Evolutionary conservation across 2,797 vertebrate genomes (phyloP).

Genomic region (Helicolenus hilgendorfi): DNA sequence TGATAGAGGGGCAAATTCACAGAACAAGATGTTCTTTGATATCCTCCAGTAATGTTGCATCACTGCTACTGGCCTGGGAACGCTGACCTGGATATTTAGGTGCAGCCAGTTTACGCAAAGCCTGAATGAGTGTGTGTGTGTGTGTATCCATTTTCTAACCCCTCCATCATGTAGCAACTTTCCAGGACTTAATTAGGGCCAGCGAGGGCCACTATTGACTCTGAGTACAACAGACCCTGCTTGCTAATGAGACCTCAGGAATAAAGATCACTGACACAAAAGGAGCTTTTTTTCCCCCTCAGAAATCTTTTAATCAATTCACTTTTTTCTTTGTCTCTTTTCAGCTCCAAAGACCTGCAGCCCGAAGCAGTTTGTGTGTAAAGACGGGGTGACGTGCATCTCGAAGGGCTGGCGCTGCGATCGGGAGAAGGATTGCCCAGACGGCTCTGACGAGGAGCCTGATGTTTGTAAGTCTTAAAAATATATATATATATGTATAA

Average conservation of each 20-base stretch:
- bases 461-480: slow-evolving; percentile 94
- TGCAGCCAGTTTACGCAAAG: slow-evolving; percentile 55
- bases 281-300: slow-evolving; percentile 20
- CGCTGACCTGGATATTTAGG: slow-evolving; percentile 79
- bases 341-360: slow-evolving; percentile 97
- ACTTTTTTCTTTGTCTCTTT: slow-evolving; percentile 54
- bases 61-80: slow-evolving; percentile 69
- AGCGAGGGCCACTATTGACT: slow-evolving; percentile 66
- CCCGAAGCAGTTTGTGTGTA: slow-evolving; percentile 98
- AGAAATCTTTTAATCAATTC: slow-evolving; percentile 48
- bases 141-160: slow-evolving; percentile 18
- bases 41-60: slow-evolving; percentile 74
- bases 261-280: slow-evolving; percentile 63
- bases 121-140: slow-evolving; percentile 13
- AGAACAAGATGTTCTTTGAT: slow-evolving; percentile 85
- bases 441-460: slow-evolving; percentile 96
- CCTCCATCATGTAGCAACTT: slow-evolving; percentile 33
- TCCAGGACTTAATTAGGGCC: slow-evolving; percentile 66
- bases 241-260: slow-evolving; percentile 76
- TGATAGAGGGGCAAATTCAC: slow-evolving; percentile 27
- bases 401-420: slow-evolving; percentile 99
- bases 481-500: neutral
- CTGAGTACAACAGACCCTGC: slow-evolving; percentile 48
- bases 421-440: slow-evolving; percentile 98
- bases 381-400: slow-evolving; percentile 97